Base-by-base conservation (phyloP, 2,113 vertebrate genomes). In the Tetrax tetrax region DNA sequence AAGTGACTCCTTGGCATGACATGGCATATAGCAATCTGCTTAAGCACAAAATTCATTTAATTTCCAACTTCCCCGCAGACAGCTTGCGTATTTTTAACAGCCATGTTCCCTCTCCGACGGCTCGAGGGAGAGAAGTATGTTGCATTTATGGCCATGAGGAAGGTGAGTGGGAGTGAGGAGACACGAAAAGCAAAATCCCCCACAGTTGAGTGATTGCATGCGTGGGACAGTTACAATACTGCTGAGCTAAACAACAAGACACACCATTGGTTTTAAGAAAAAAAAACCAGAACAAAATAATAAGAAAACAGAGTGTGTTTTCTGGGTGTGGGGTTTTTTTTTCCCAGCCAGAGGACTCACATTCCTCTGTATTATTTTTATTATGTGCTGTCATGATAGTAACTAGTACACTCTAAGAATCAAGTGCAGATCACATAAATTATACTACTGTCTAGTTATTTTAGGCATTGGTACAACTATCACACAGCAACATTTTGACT, bases 61-160 rank as follows among this genome's bases (percentile, higher is more conserved):
- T 87, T 84, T 95, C 37, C 51, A 84, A 61, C 60, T 63, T 84
- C 43, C 54, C 45, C 57, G 51, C 8, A 37, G 37, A 19, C 10
- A 29, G 28, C 24, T 16, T 72, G 31, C 41, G 3, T 54, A n/a
- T 41, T 89, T 91, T 74, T 54, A 78, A 87, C 38, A 77, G 79
- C n/a, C 29, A 37, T 1, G 0, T 23, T 79, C 24, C 27, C 37
- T 47, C 25, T 71, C 35, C 0, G 0, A 22, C 1, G 4, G 25
- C 29, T 41, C 2, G 0, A 12, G 22, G 22, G 20, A 81, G n/a
- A 70, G 10, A 75, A n/a, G 10, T 24, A 22, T 12, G 8, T 43
- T 61, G n/a, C 23, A n/a, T 37, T 89, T 89, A 43, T 11, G 16
- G 18, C 31, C 1, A 3, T 45, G 27, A 69, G 48, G 43, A 88